Evolutionary conservation across 1,140 invertebrate genomes (phyloP), one percentile per base, ranked within the genome.

Genomic region (Neomicropteryx cornuta): DNA sequence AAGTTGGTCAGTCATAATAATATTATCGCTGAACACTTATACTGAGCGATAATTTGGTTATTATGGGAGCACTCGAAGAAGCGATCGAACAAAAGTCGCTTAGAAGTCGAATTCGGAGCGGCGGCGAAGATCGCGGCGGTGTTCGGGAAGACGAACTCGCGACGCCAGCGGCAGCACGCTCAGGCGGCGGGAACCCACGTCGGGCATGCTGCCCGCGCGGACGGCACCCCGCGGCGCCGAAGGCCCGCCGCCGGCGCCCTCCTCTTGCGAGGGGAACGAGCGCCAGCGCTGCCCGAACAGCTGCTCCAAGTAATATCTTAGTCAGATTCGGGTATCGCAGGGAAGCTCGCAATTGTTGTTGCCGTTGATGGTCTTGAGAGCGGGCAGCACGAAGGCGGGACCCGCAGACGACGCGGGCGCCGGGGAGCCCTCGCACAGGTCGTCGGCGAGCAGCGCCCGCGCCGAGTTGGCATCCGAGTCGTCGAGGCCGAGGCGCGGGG

Each of bases 281-380:
- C 71, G 66, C 56, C 70, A 68, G 42, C 71, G 70, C 56, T 69
- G 66, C 50, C 64, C 71, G 58, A 71, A 71, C 60, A 71, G 51
- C 53, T 63, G 67, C 67, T 71, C 69, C 65, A 71, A 58, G 58
- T 68, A 68, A 65, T 69, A 70, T 70, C 70, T 72, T 73, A 73
- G 71, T 74, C 71, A 74, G 68, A 75, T 75, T 56, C 68, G 47
- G 57, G 70, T 71, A 50, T 64, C 62, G 44, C 67, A 66, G 53
- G 76, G 68, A 72, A 83, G 73, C 51, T 85, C 80, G 54, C 81
- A 81, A 48, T 83, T 83, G 53, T 83, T 83, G 60, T 83, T 83
- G 8, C 79, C 77, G 51, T 81, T 82, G 28, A 72, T 72, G 29
- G 77, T 78, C 45, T 77, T 75, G 13, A 64, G 53, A 2, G 60